Base-by-base conservation (phyloP, 2,888 invertebrate species). In the Micropterix aruncella region DNA sequence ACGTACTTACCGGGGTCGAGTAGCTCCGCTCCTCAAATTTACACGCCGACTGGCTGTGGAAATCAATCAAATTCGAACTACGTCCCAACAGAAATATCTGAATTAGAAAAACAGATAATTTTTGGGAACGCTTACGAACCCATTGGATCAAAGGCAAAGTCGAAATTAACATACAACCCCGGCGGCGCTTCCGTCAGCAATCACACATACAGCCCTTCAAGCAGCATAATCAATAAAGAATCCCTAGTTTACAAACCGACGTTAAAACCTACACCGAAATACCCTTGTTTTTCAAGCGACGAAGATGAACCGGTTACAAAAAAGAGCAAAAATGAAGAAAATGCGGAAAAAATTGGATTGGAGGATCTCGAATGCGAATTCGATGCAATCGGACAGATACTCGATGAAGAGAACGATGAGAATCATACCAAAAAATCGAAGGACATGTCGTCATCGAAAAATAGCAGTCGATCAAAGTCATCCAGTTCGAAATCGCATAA, bases 241-340 rank as follows among this genome's bases (percentile, higher is more conserved):
- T 19, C 19, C 15, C 27, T 48, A 16, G 64, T 64, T 39, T 72
- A 72, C 49, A 64, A 68, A 52, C 71, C 71, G 4, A 71, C 71
- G 16, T 70, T 70, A 16, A 57, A 63, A 4, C 7, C 9, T 1
- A 43, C 44, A 40, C 59, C 64, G 12, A 56, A 65, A 44, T 67
- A 62, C 40, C 69, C 70, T 44, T 67, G 66, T 51, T 70, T 70
- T 54, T 71, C 70, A 27, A 70, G 70, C 60, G 71, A 71, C 57
- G 71, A 70, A 53, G 69, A 70, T 40, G 70, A 69, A 53, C 65
- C 69, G 46, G 56, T 58, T 9, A 44, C 45, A 15, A 70, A 70
- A 48, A 70, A 66, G 57, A 54, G 47, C 18, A 70, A 66, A 54
- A 38, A 63, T 41, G 60, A 66, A 19, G 50, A 50, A 4, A 37